Percentiles rank a stretch among this genome's conserved stretches.
These are phyloP conservation scores for Cyphomyrus discorhynchus DNA, from an alignment of 2,113 vertebrate species.

Conservation along the genomic window DNA sequence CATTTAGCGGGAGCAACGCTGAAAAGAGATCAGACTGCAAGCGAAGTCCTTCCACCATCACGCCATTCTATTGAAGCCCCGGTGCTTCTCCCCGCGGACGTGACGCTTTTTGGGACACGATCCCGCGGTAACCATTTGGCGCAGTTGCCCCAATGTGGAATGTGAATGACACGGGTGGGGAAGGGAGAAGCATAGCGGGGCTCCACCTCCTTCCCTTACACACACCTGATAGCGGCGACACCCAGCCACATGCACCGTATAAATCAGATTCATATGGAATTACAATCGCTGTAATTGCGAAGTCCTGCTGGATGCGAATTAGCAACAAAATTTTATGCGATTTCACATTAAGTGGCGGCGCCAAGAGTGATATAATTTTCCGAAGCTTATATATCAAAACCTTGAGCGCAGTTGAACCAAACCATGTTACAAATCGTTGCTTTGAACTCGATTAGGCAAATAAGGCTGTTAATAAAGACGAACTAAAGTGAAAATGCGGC, in stretches of 20 bases:
- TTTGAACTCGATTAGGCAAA: neutral
- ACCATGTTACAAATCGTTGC: neutral
- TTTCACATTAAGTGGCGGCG: neutral
- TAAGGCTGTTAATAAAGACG: neutral
- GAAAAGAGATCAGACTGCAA: neutral
- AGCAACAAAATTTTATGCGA: neutral
- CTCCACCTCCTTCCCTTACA: slow-evolving; percentile 6
- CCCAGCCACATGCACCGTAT: neutral
- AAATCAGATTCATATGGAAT: neutral
- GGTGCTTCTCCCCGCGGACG: neutral
- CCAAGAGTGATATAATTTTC: neutral
- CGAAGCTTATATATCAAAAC: neutral
- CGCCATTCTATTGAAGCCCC: neutral
- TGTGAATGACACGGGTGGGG: slow-evolving; percentile 1
- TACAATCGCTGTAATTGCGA: neutral
- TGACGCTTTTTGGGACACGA: neutral
- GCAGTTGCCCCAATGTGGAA: neutral
- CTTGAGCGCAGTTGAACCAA: neutral
- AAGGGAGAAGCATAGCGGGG: neutral
- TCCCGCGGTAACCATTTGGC: neutral
- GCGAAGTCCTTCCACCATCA: neutral
- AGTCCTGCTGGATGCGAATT: neutral
- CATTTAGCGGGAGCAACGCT: neutral
- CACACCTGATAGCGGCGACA: slow-evolving; percentile 12
- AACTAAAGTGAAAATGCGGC: neutral